Evolutionary conservation across 2,797 vertebrate species (phyloP).

Genomic region (Peromyscus attwateri): DNA sequence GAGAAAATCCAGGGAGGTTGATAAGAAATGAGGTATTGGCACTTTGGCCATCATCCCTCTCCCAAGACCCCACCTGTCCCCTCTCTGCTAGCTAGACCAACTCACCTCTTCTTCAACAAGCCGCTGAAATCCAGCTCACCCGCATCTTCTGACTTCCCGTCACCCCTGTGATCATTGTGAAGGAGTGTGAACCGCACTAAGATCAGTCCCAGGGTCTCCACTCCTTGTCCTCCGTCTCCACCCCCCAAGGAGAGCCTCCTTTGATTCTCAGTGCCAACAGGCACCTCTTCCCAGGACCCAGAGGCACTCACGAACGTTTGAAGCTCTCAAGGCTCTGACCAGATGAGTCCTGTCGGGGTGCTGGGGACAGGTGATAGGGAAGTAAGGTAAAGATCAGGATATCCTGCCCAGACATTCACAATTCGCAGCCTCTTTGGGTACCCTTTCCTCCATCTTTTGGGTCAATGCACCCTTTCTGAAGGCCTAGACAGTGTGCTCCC

Average conservation of each 20-base stretch:
- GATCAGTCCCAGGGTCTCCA: neutral
- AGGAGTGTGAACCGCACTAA: neutral
- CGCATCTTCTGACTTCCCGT: conserved; percentile 88
- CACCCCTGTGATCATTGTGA: conserved; percentile 86
- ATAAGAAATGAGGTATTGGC: neutral
- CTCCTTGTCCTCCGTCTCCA: neutral
- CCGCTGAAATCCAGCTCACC: conserved; percentile 95
- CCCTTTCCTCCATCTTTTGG: neutral
- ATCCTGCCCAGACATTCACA: neutral
- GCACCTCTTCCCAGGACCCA: neutral
- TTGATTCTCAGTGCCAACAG: neutral
- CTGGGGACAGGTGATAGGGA: neutral
- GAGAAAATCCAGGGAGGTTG: no score
- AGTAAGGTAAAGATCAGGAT: no score
- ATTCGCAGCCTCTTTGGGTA: neutral
- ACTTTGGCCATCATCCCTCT: neutral
- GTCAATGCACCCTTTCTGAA: neutral
- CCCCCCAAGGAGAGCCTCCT: neutral
- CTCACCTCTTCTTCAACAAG: conserved; percentile 95
- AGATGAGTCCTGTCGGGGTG: conserved; percentile 35
- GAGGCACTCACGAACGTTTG: conserved; percentile 75
- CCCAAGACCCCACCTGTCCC: neutral
- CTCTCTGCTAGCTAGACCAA: no score
- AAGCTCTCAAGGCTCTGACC: conserved; percentile 74
- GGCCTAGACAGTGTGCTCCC: neutral